Base-by-base conservation (phyloP, 2,888 invertebrate genomes). In the Dastarcus helophoroides region DNA sequence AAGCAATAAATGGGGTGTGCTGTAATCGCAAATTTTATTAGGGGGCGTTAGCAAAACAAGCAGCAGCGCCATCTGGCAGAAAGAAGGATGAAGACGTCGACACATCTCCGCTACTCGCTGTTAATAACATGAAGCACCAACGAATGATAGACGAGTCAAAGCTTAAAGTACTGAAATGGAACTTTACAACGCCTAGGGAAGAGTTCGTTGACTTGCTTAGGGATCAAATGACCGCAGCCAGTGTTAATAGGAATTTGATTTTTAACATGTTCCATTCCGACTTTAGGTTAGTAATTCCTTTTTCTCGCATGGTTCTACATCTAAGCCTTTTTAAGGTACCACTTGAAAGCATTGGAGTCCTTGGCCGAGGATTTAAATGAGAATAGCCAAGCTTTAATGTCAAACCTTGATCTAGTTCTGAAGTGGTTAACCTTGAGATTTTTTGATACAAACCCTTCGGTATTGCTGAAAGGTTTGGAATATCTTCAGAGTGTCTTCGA, bases 361-460 rank as follows among this genome's bases (percentile, higher is more conserved):
- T 66, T 98, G 27, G 78, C 74, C 29, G 89, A 89, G 63, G 88
- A 90, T 59, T 61, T 90, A 29, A 69, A 76, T 3, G 74, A 72
- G n/a, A 83, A 85, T 48, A 74, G 75, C 22, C 73, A 78, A 46
- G 81, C 89, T 1, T 69, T 93, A 22, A 75, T 89, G 42, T 77
- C 82, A 11, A 97, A 97, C 65, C 68, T 94, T 38, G 98, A 98
- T 67, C 66, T 98, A 38, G 81, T 98, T 32, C 71, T 98, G 25
- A 94, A 94, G 58, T 98, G 97, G 97, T 60, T 94, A 46, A 94
- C 95, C 0, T 64, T 98, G 26, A 70, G 97, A 36, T 98, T 98
- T 66, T 97, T 94, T 53, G 97, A 98, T 64, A 98, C 97, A 13
- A 98, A 98, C 67, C 95, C 97, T 6, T 91, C 93, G 9, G 95